A percentile compares a stretch with the other conserved stretches of the same genome.
Evolutionary conservation across 2,113 vertebrate genomes (phyloP).

Genomic region (Sialia sialis): DNA sequence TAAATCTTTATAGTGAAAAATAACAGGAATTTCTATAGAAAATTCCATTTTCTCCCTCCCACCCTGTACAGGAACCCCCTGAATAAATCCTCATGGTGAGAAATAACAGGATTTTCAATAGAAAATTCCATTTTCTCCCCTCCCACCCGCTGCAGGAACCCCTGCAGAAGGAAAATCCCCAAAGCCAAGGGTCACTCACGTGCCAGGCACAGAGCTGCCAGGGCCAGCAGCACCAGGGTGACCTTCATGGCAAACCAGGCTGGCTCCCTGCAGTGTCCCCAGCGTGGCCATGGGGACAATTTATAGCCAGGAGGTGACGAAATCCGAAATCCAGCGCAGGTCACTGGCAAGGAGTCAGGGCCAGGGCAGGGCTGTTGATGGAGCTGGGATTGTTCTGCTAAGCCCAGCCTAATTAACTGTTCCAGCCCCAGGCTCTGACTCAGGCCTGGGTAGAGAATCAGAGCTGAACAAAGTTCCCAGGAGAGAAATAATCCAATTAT

Average conservation of each 20-base stretch:
- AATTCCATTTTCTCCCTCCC: background rate
- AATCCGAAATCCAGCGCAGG: background rate
- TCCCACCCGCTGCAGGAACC: background rate
- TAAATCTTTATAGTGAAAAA: too few species aligned
- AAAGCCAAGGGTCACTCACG: background rate
- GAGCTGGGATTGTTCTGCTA: background rate
- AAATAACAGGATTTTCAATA: rapidly evolving
- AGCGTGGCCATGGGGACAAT: rapidly evolving
- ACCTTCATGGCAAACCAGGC: background rate
- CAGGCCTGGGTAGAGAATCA: background rate
- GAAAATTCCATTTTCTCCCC: background rate
- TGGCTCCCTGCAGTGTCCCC: rapidly evolving
- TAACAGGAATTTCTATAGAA: rapidly evolving
- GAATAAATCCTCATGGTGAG: rapidly evolving
- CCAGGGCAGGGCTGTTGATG: background rate
- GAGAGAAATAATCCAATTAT: too few species aligned
- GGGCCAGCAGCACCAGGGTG: background rate
- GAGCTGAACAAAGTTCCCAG: background rate
- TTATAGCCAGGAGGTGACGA: background rate
- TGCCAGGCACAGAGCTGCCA: constrained; percentile 18
- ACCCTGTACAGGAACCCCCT: background rate
- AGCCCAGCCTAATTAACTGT: background rate
- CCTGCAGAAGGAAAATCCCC: rapidly evolving
- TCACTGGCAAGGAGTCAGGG: rapidly evolving
- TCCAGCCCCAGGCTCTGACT: constrained; percentile 22